A percentile compares a stretch with the other conserved stretches of the same genome.
Evolutionary conservation across 92 coral and sea anemone species (phyloP).

Genomic region (Paramuricea clavata): DNA sequence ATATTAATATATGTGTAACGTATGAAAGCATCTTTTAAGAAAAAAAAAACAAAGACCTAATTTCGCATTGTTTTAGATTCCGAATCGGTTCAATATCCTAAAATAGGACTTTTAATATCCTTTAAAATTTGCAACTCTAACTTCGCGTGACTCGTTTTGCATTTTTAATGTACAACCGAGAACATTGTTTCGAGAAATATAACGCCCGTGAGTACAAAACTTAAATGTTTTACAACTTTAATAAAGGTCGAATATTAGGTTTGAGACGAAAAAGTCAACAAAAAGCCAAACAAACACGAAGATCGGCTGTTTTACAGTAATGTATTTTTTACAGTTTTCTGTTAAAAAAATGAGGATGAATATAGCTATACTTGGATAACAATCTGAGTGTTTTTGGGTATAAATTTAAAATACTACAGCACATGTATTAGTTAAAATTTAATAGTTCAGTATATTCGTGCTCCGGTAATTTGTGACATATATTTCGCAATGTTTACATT

Average conservation of each 20-base stretch:
- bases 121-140: background rate
- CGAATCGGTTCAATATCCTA: background rate
- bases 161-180: no score
- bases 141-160: background rate
- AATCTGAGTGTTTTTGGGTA: background rate
- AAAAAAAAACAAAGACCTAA: background rate
- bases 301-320: no score
- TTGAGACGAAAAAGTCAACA: no score
- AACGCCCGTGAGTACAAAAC: no score
- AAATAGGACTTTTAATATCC: background rate
- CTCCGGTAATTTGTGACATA: background rate
- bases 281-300: no score
- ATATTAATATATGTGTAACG: background rate
- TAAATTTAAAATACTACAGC: no score
- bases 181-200: no score
- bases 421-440: background rate
- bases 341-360: no score
- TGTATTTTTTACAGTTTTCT: no score
- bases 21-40: background rate
- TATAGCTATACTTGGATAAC: background rate
- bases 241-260: no score
- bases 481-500: slow-evolving; percentile 7
- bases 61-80: background rate
- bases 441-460: background rate
- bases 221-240: no score